Evolutionary conservation across 1,140 invertebrate species (phyloP), one percentile per base, ranked within the genome.

Genomic region (Caenorhabditis brenneri): DNA sequence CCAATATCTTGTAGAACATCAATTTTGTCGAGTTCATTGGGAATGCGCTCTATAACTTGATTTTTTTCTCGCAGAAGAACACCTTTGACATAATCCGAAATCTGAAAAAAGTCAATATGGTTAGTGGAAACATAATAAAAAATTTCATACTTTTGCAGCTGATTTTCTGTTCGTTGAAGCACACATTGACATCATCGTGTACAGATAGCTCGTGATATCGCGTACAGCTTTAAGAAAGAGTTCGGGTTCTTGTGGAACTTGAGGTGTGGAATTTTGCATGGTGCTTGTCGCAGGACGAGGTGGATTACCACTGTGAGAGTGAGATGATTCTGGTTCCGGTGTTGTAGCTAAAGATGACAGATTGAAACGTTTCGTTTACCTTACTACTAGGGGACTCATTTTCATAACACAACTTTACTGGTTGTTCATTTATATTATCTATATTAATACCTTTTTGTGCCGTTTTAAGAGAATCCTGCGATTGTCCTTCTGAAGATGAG

Each of bases 151-250:
- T 29, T 74, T 74, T 3, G 65, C 33, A 46, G 65, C 65, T 22
- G 65, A 74, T 46, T 42, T 74, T 27, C 65, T n/a, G n/a, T 74
- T 74, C 9, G 65, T 74, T 42, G 65, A 42, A 33, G 65, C 12
- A 27, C 65, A 74, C 5, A 74, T 36, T 12, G 65, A n/a, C 36
- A 74, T 74, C 7, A 74, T 9, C 5, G n/a, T 42, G n/a, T 74
- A 74, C n/a, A 74, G 6, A 46, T 74, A 74, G 24, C 65, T 74
- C 4, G 65, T 42, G 10, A 74, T 5, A 16, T 74, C 65, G n/a
- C 12, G n/a, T 24, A 74, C 65, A 9, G 36, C 9, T 42, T 31
- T 74, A 4, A 74, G 36, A 46, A 74, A 74, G 7, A 22, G 22
- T 24, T 39, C 65, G 10, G 65, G 36, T 46, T 74, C 65, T 24